phyloP scores from a whole-genome alignment of 2,888 invertebrate genomes.

The Achlya flavicornis region DNA sequence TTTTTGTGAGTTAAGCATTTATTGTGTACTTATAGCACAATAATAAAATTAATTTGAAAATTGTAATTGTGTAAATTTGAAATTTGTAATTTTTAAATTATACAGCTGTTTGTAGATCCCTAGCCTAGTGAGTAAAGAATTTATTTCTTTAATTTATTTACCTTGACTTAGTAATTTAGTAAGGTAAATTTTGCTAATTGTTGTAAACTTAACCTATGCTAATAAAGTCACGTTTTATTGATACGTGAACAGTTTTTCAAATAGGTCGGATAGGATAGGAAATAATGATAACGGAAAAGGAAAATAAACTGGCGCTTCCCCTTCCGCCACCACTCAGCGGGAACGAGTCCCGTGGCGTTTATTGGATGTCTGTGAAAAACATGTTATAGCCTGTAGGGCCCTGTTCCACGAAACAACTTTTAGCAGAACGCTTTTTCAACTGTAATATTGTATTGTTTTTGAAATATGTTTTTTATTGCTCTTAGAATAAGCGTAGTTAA shows the following conservation, averaged over 20 bases:
- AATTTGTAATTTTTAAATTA: too few relatives aligned
- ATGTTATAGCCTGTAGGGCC: conserved; percentile 3
- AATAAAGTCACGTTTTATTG: neutral
- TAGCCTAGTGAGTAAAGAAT: neutral
- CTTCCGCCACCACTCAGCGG: conserved; percentile 9
- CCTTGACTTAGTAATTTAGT: neutral
- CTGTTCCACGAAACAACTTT: conserved; percentile 10
- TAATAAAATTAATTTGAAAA: neutral
- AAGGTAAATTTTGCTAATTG: neutral
- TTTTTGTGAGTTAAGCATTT: neutral
- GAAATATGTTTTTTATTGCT: neutral
- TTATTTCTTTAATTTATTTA: neutral
- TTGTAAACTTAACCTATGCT: neutral
- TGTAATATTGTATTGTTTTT: neutral
- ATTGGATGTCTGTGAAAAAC: conserved; percentile 12
- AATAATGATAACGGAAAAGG: conserved; percentile 5
- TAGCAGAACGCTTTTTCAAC: neutral
- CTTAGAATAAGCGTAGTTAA: neutral
- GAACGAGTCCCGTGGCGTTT: conserved; percentile 11
- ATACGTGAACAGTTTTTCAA: neutral
- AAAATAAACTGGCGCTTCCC: conserved; percentile 9
- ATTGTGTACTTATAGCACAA: neutral
- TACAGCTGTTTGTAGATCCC: neutral
- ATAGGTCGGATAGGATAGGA: neutral
- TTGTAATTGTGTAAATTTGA: too few relatives aligned